Conservation (phyloP, 2,888 invertebrate species). For the Eudiplozoon nipponicum region DNA sequence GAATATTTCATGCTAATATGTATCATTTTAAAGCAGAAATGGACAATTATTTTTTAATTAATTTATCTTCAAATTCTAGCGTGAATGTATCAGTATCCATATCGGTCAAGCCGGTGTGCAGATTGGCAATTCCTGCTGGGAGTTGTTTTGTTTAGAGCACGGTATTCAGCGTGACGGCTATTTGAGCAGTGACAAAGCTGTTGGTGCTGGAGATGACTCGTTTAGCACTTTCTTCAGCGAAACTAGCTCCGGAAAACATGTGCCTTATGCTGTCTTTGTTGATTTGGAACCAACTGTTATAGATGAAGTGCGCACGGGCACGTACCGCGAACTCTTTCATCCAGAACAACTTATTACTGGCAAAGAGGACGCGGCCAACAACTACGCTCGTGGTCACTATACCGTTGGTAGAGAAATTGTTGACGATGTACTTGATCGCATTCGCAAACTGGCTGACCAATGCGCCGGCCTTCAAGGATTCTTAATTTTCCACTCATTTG, state of each 20-base stretch:
- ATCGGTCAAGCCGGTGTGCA: conserved; percentile 28
- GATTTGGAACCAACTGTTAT: conserved; percentile 75
- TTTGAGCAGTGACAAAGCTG: conserved; percentile 42
- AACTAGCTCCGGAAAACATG: conserved; percentile 65
- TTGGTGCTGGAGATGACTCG: conserved; percentile 37
- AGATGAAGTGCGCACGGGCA: conserved; percentile 21
- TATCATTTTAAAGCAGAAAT: no score
- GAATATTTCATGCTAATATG: no score
- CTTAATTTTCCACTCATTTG: conserved; percentile 35
- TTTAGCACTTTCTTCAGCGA: conserved; percentile 43
- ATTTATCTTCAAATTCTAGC: no score
- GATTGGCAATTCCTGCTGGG: conserved; percentile 30
- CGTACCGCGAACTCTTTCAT: conserved; percentile 21
- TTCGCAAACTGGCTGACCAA: conserved; percentile 25
- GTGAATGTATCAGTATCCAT: conserved; percentile 27
- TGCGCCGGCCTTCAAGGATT: conserved; percentile 32
- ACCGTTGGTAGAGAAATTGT: conserved; percentile 22
- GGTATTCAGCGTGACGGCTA: conserved; percentile 27
- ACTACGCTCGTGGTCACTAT: conserved; percentile 22
- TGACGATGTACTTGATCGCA: conserved; percentile 22
- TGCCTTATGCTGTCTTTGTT: conserved; percentile 59
- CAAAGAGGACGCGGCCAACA: conserved; percentile 22
- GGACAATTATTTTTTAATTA: no score
- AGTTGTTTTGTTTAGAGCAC: conserved; percentile 29
- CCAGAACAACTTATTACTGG: conserved; percentile 22